Conservation (phyloP, 2,888 invertebrate species). For the Melanostoma scalare region DNA sequence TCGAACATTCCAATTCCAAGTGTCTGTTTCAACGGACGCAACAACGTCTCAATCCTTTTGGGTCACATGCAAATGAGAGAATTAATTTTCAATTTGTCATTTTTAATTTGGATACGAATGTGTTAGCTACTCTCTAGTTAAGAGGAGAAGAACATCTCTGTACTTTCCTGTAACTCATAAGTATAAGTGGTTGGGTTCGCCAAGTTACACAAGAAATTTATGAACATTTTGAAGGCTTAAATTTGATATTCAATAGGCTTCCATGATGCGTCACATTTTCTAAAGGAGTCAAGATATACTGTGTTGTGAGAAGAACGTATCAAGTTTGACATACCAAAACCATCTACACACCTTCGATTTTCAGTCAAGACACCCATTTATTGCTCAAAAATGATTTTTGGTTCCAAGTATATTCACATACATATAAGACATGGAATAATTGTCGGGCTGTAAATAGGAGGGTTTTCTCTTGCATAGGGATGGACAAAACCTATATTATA, state of each 20-base stretch:
- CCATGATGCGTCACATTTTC: constrained; percentile 11
- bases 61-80: constrained; percentile 61
- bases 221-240: constrained; percentile 43
- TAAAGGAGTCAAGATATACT: not conserved
- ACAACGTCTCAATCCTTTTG: constrained; percentile 63
- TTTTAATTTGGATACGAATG: constrained; percentile 65
- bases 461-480: not conserved
- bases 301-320: constrained; percentile 21
- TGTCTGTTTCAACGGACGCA: not conserved
- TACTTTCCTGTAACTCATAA: not conserved
- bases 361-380: constrained; percentile 30
- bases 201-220: constrained; percentile 53
- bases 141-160: not conserved
- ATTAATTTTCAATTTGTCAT: constrained; percentile 70
- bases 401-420: constrained; percentile 27
- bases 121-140: too few species aligned
- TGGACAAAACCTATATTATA: constrained; percentile 7
- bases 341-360: not conserved
- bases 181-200: constrained; percentile 21
- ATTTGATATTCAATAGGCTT: constrained; percentile 59
- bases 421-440: constrained; percentile 2
- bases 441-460: not conserved
- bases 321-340: constrained; percentile 24
- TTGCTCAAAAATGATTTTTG: constrained; percentile 44
- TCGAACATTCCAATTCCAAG: constrained; percentile 8